phyloP scores from a whole-genome alignment of 2,888 invertebrate genomes.

The Arctia plantaginis region DNA sequence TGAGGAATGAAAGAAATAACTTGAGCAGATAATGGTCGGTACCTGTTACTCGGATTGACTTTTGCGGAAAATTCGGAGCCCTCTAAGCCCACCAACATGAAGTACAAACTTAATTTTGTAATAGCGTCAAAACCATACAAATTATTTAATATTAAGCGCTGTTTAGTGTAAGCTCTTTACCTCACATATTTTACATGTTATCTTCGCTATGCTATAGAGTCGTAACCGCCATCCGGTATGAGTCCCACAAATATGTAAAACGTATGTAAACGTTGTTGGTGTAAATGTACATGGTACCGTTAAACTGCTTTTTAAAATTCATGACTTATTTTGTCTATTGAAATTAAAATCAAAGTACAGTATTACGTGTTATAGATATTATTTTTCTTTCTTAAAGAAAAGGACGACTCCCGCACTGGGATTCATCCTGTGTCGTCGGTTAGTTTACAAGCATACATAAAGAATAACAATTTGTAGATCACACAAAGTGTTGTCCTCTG shows the following conservation, averaged over 20 bases:
- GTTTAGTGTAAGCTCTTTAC: background rate
- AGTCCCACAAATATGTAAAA: constrained; percentile 20
- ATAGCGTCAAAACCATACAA: background rate
- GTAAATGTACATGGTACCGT: constrained; percentile 2
- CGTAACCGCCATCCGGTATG: constrained; percentile 8
- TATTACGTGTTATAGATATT: too few relatives aligned
- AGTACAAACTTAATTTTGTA: background rate
- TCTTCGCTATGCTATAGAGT: constrained; percentile 5
- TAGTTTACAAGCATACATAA: too few relatives aligned
- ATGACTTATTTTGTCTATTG: too few relatives aligned
- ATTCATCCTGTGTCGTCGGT: too few relatives aligned
- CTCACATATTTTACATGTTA: constrained; percentile 10
- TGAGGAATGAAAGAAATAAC: too few relatives aligned
- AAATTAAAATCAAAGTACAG: too few relatives aligned
- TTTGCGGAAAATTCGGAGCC: background rate
- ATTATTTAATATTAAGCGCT: constrained; percentile 3
- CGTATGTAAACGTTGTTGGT: constrained; percentile 1
- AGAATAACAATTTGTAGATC: too few relatives aligned
- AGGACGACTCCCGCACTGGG: too few relatives aligned
- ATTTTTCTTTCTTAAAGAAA: too few relatives aligned
- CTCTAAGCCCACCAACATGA: background rate
- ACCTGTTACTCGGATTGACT: background rate
- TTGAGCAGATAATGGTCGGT: too few relatives aligned
- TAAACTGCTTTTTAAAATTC: background rate
- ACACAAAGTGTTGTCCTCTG: too few relatives aligned